Evolutionary conservation across 2,113 vertebrate species (phyloP).

Genomic region (Hemiscyllium ocellatum): DNA sequence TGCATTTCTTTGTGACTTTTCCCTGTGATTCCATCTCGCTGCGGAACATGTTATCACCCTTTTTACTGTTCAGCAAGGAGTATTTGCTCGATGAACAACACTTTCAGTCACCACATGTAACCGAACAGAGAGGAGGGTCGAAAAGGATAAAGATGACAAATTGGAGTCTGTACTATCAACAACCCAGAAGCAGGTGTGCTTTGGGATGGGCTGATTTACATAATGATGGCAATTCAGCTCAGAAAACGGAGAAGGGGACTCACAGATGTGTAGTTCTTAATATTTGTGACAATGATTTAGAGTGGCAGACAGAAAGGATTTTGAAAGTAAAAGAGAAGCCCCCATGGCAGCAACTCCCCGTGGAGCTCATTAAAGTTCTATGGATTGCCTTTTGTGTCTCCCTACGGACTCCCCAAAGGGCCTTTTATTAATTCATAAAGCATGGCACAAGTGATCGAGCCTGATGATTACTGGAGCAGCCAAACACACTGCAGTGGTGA

Average conservation of each 20-base stretch:
- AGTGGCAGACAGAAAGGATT: conserved; percentile 50
- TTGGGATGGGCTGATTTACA: conserved; percentile 45
- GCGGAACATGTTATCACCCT: neutral
- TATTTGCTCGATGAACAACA: neutral
- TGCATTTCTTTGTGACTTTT: neutral
- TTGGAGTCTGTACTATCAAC: neutral
- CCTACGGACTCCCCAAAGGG: conserved; percentile 65
- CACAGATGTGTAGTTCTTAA: conserved; percentile 46
- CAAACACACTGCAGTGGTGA: conserved; percentile 61
- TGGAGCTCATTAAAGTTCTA: conserved; percentile 82
- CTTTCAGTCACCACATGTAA: neutral
- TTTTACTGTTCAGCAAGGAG: neutral
- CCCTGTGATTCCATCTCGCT: neutral
- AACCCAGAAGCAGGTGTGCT: conserved; percentile 55
- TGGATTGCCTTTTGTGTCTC: conserved; percentile 70
- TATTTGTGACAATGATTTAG: conserved; percentile 59
- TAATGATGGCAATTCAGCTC: conserved; percentile 58
- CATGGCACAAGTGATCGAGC: conserved; percentile 68
- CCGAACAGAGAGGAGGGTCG: neutral
- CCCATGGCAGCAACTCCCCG: conserved; percentile 67
- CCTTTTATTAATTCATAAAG: conserved; percentile 87
- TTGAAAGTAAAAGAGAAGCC: conserved; percentile 48
- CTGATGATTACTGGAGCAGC: conserved; percentile 68
- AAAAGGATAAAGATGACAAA: conserved; percentile 11
- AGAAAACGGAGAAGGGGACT: neutral